Conservation (phyloP, 1,140 invertebrate genomes). For the Ceratosolen solmsi region DNA sequence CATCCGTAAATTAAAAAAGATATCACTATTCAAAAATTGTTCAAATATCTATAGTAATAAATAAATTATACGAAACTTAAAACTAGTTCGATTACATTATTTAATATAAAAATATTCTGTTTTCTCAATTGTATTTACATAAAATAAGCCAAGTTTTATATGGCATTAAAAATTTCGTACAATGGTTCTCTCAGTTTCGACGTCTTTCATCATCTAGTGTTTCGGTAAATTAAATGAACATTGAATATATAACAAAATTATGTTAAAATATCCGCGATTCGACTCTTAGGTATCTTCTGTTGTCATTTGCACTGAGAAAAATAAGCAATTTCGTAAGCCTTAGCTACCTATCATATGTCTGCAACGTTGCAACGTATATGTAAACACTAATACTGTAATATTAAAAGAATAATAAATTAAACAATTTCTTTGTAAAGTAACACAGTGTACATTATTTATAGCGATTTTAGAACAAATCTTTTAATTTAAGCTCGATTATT, state of each 20-base stretch:
- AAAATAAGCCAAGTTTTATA: too few species aligned
- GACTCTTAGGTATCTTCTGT: neutral
- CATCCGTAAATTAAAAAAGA: too few species aligned
- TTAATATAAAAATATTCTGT: too few species aligned
- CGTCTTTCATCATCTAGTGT: too few species aligned
- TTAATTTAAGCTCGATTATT: neutral
- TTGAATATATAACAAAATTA: neutral
- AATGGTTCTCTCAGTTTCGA: too few species aligned
- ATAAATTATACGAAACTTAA: too few species aligned
- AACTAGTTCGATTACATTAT: too few species aligned
- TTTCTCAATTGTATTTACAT: too few species aligned
- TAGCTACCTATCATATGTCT: neutral
- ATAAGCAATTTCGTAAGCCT: neutral
- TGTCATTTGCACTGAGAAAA: neutral
- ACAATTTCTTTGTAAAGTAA: neutral
- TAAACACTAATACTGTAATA: constrained; percentile 1
- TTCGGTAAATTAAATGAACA: too few species aligned
- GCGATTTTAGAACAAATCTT: neutral
- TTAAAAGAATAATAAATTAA: neutral
- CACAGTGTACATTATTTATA: neutral
- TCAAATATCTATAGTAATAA: too few species aligned
- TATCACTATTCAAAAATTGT: too few species aligned
- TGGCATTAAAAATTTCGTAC: too few species aligned
- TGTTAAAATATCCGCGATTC: neutral
- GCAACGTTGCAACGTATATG: neutral